Conservation (phyloP, 1,140 invertebrate species). For the Aleiodes sp. region DNA sequence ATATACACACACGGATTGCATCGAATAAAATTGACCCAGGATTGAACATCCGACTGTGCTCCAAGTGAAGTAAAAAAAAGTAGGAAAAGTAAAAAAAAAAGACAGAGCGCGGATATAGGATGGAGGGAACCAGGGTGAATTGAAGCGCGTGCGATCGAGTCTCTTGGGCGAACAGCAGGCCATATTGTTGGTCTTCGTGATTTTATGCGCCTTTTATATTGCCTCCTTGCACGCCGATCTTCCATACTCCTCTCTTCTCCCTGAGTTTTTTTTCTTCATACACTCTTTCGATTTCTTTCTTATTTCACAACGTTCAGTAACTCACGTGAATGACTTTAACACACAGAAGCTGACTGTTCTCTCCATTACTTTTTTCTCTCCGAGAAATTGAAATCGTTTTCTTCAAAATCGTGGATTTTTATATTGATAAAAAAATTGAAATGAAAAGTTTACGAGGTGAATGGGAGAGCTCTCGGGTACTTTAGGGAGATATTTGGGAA, state of each 20-base stretch:
- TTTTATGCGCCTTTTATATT: conserved; percentile 51
- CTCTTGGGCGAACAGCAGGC: conserved; percentile 30
- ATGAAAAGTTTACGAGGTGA: too few species aligned
- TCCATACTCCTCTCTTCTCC: neutral
- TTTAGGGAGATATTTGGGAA: too few species aligned
- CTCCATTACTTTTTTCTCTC: neutral
- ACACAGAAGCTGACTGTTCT: conserved; percentile 28
- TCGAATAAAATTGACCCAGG: conserved; percentile 44
- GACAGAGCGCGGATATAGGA: conserved; percentile 8
- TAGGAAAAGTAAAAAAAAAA: conserved; percentile 11
- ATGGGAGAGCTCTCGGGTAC: too few species aligned
- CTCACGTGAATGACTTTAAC: conserved; percentile 40
- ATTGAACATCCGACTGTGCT: neutral
- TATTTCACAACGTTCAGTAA: conserved; percentile 6
- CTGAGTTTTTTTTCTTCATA: neutral
- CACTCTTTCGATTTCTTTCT: neutral
- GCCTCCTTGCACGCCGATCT: conserved; percentile 30
- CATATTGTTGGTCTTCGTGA: conserved; percentile 47
- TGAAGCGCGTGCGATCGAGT: conserved; percentile 14
- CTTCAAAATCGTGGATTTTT: too few species aligned
- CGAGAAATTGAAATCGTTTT: neutral
- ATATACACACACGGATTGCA: neutral
- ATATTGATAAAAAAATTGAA: too few species aligned
- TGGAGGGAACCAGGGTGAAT: neutral
- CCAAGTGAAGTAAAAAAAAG: conserved; percentile 1